Percentiles rank a stretch among this genome's conserved stretches.
Evolutionary conservation across 2,888 invertebrate species (phyloP).

Genomic region (Parochlus steinenii): DNA sequence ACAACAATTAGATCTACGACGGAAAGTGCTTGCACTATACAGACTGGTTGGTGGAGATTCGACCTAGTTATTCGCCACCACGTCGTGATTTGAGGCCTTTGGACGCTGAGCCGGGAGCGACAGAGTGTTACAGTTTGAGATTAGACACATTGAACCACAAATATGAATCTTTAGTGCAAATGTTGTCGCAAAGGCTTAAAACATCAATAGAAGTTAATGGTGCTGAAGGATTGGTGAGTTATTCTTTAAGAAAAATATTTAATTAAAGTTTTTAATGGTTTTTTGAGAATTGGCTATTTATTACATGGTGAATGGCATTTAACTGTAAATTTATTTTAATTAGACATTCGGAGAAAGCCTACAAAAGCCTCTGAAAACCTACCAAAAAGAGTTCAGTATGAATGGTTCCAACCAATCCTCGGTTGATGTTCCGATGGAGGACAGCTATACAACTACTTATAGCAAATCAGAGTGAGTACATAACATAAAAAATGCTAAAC

Average conservation of each 20-base stretch:
- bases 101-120: conserved; percentile 29
- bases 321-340: not conserved
- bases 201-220: conserved; percentile 32
- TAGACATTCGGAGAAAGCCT: conserved; percentile 32
- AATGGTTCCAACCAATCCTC: conserved; percentile 18
- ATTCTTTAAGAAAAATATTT: conserved; percentile 7
- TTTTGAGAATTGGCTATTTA: not conserved
- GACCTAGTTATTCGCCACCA: conserved; percentile 31
- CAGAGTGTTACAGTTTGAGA: conserved; percentile 29
- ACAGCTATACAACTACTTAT: conserved; percentile 27
- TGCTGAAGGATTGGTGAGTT: conserved; percentile 31
- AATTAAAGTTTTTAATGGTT: not conserved
- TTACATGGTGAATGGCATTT: not conserved
- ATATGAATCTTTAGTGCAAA: conserved; percentile 30
- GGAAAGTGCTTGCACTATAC: conserved; percentile 31
- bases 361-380: conserved; percentile 30
- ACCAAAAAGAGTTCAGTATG: conserved; percentile 27
- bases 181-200: conserved; percentile 28
- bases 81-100: conserved; percentile 27
- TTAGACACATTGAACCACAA: conserved; percentile 29
- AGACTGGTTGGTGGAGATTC: conserved; percentile 30
- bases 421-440: conserved; percentile 24
- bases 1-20: conserved; percentile 26
- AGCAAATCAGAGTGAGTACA: conserved; percentile 30
- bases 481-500: conserved; percentile 3